Conservation (phyloP, 2,888 invertebrate genomes). For the Chrysodeixis includens region DNA sequence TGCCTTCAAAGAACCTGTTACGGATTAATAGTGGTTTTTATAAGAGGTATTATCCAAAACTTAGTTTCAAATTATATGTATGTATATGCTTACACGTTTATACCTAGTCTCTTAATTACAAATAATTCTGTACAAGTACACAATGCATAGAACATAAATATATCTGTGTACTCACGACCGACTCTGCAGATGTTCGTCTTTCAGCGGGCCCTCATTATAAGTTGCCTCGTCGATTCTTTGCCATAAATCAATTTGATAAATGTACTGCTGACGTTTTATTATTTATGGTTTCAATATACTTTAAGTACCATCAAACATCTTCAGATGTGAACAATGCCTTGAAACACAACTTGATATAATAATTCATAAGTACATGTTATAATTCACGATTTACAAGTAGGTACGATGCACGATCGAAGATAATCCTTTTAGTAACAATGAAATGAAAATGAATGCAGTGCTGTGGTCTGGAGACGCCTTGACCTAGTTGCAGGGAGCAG, state of each 20-base stretch:
- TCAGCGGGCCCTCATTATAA: slow-evolving; percentile 35
- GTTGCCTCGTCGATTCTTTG: slow-evolving; percentile 36
- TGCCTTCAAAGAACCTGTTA: no score
- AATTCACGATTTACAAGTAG: not conserved
- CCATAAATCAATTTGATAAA: slow-evolving; percentile 54
- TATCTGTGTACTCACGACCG: no score
- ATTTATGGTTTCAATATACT: slow-evolving; percentile 29
- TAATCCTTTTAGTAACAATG: not conserved
- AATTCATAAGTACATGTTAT: not conserved
- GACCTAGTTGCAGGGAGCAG: not conserved
- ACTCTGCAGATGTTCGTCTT: slow-evolving; percentile 26
- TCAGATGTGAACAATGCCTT: slow-evolving; percentile 3
- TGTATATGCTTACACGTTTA: not conserved
- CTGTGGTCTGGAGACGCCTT: slow-evolving; percentile 1
- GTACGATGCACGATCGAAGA: not conserved
- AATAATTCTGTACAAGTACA: no score
- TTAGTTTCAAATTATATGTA: no score
- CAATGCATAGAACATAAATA: not conserved
- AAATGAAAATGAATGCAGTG: slow-evolving; percentile 7
- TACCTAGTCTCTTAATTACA: no score
- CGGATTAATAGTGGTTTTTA: no score
- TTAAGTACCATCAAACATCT: slow-evolving; percentile 1
- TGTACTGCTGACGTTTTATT: slow-evolving; percentile 40
- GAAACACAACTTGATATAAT: not conserved
- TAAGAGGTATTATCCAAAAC: no score